Percentiles rank a stretch among this genome's conserved stretches.
Conservation (phyloP, 2,888 invertebrate genomes). For the Mycalesis mineus region DNA sequence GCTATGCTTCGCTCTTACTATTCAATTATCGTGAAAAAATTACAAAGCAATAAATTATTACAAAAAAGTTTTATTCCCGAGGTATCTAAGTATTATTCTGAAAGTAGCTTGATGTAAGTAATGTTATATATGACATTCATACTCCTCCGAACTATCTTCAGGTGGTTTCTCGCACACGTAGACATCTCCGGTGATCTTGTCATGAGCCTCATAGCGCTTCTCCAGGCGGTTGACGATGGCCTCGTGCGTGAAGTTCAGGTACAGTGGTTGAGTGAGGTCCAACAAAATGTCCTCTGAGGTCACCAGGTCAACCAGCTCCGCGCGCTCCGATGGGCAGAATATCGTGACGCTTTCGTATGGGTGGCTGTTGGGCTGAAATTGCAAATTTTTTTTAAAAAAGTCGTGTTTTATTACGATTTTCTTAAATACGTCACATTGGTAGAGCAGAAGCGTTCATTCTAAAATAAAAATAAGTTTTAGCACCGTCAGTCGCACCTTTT, state of each 20-base stretch:
- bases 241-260: conserved; percentile 91
- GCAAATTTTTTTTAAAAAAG: neutral
- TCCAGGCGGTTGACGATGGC: conserved; percentile 88
- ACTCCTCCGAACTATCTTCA: conserved; percentile 79
- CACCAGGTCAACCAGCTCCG: conserved; percentile 84
- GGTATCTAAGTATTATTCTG: too few relatives aligned
- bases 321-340: conserved; percentile 87
- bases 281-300: conserved; percentile 87
- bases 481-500: too few relatives aligned
- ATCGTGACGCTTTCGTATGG: conserved; percentile 91
- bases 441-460: too few relatives aligned
- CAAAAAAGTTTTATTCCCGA: too few relatives aligned
- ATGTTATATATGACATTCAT: conserved; percentile 37
- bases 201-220: conserved; percentile 81
- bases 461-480: too few relatives aligned
- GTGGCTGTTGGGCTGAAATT: conserved; percentile 85
- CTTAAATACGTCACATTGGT: too few relatives aligned
- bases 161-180: conserved; percentile 84
- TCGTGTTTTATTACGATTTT: too few relatives aligned
- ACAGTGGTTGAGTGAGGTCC: conserved; percentile 88
- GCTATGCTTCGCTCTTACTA: too few relatives aligned
- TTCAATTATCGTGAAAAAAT: too few relatives aligned
- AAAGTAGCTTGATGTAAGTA: neutral
- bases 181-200: conserved; percentile 88
- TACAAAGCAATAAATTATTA: too few relatives aligned